Evolutionary conservation across 2,888 invertebrate species (phyloP), one percentile per base, ranked within the genome.

Genomic region (Himalopsyche japonica): DNA sequence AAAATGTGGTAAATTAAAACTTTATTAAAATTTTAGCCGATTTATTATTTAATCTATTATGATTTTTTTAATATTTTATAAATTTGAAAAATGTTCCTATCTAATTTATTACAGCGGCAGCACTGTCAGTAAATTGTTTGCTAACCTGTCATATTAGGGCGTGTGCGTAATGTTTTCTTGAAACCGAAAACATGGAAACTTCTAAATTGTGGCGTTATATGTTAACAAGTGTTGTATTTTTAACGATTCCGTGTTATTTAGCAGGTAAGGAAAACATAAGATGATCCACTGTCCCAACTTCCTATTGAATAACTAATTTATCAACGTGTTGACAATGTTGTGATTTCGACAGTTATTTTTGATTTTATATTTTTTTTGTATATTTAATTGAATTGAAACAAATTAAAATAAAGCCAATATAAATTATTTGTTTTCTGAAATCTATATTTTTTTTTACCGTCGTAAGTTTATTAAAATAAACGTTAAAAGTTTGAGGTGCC

Each of bases 101-200:
- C 3, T 15, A 15, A 43, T 43, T 43, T 43, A 43, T 43, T 43
- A 3, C 15, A 57, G 20, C 24, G 57, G 57, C 57, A 57, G 20
- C 57, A 57, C 24, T 57, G 57, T 1, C 7, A 57, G 57, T 57
- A 76, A 47, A 79, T 83, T 80, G 48, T 80, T 76, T 76, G 80
- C 6, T 70, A 80, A 76, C 76, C 49, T 83, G 83, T 83, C 83
- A 83, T 80, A 37, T 79, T 80, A 83, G 83, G 83, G 83, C 83
- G 83, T 83, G 83, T 83, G 83, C 83, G 83, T 79, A 79, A 83
- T 83, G 83, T 83, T 83, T 83, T 79, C 47, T 80, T 80, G 48
- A 82, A 82, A 70, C 70, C 47, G 7, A 70, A 80, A 79, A 82
- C 64, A 83, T 80, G 80, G 76, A 83, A 80, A 76, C 80, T 30